A percentile compares a stretch with the other conserved stretches of the same genome.
Conservation (phyloP, 2,797 vertebrate species). For the Myiothlypis coronata region DNA sequence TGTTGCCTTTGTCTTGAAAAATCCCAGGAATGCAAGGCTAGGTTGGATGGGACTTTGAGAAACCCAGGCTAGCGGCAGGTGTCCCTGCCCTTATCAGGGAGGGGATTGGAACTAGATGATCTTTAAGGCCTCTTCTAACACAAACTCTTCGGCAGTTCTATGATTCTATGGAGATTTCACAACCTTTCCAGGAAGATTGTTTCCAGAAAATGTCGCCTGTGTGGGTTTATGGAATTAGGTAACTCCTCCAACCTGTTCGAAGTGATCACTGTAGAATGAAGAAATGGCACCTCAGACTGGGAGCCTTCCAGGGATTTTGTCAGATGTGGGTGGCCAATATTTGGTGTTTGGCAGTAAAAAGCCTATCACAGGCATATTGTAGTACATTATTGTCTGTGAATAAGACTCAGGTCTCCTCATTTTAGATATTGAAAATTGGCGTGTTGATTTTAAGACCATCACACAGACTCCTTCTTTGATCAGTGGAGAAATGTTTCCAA, state of each 20-base stretch:
- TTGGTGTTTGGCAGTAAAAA: neutral
- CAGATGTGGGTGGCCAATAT: neutral
- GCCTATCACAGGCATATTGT: neutral
- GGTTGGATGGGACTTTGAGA: neutral
- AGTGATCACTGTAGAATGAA: neutral
- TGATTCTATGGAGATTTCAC: neutral
- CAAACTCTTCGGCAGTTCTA: neutral
- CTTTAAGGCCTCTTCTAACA: neutral
- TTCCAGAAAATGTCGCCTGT: neutral
- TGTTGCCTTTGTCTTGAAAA: neutral
- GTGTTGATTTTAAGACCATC: neutral
- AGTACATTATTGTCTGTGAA: neutral
- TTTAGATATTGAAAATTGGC: neutral
- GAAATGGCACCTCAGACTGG: neutral
- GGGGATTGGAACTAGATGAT: neutral
- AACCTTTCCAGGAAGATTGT: neutral
- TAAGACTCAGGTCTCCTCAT: neutral
- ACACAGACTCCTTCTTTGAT: neutral
- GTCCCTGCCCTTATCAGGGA: neutral
- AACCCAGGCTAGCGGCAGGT: neutral
- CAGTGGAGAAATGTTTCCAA: neutral
- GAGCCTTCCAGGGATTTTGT: neutral
- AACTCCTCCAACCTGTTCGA: neutral
- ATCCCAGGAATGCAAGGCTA: neutral
- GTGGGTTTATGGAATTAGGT: neutral